Evolutionary conservation across 2,888 invertebrate genomes (phyloP).

Genomic region (Aspidiotus rigidus): DNA sequence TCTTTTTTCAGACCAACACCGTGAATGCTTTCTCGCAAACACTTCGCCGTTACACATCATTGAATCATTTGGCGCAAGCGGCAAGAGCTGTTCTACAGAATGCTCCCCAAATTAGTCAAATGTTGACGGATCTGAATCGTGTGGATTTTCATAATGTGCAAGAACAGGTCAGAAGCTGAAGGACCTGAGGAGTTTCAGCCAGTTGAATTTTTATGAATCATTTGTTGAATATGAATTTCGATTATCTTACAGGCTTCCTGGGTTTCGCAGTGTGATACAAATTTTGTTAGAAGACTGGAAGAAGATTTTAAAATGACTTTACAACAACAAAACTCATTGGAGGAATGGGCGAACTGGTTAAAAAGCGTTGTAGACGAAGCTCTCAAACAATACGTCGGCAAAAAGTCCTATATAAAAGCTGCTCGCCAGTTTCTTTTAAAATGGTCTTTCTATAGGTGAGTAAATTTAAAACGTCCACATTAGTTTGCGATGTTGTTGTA

Average conservation of each 20-base stretch:
- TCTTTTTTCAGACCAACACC: conserved; percentile 51
- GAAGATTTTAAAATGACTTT: conserved; percentile 82
- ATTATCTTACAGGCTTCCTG: conserved; percentile 69
- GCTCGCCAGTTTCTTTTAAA: conserved; percentile 89
- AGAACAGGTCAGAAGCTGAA: conserved; percentile 51
- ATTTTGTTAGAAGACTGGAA: conserved; percentile 73
- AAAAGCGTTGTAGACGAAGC: conserved; percentile 86
- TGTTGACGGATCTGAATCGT: conserved; percentile 90
- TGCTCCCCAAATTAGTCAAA: conserved; percentile 87
- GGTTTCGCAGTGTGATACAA: conserved; percentile 92
- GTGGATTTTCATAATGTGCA: conserved; percentile 97
- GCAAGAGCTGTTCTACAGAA: conserved; percentile 93
- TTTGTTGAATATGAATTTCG: conserved; percentile 1
- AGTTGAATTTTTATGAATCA: neutral
- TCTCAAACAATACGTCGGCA: conserved; percentile 77
- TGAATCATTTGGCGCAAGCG: conserved; percentile 93
- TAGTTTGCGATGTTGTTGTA: too few species aligned
- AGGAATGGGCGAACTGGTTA: conserved; percentile 97
- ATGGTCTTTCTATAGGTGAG: conserved; percentile 93
- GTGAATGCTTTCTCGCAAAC: conserved; percentile 91
- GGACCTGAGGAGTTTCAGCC: neutral
- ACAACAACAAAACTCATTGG: conserved; percentile 84
- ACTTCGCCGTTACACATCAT: conserved; percentile 85
- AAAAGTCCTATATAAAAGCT: conserved; percentile 70
- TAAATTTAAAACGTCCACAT: neutral